Percentiles rank a stretch among this genome's conserved stretches.
These are phyloP conservation scores for Parnassius mnemosyne DNA, from an alignment of 2,888 invertebrate genomes.

Conservation along the genomic window DNA sequence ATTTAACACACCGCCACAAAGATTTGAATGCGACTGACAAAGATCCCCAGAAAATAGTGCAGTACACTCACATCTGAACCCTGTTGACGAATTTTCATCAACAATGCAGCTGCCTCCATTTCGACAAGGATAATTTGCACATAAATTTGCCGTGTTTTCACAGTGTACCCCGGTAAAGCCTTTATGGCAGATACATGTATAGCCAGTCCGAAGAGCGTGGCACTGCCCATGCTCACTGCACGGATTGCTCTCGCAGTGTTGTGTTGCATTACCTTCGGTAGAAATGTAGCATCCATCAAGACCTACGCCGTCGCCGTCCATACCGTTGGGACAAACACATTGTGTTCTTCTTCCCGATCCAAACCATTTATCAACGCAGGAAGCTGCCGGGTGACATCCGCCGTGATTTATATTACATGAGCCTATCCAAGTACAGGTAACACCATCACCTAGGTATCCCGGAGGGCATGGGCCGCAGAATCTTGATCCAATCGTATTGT, in stretches of 20 bases:
- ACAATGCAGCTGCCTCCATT: conserved; percentile 89
- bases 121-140: conserved; percentile 87
- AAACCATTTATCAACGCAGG: conserved; percentile 84
- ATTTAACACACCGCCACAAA: conserved; percentile 66
- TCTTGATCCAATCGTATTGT: conserved; percentile 93
- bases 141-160: conserved; percentile 79
- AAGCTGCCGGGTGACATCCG: conserved; percentile 91
- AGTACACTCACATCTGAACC: conserved; percentile 84
- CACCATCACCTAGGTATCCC: conserved; percentile 93
- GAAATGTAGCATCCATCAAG: conserved; percentile 84
- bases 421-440: conserved; percentile 84
- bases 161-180: conserved; percentile 85
- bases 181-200: conserved; percentile 80
- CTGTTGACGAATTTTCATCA: conserved; percentile 39
- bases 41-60: conserved; percentile 82
- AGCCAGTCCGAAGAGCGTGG: conserved; percentile 61
- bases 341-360: conserved; percentile 79
- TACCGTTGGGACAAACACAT: conserved; percentile 90
- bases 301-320: conserved; percentile 89
- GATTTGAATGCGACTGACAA: conserved; percentile 80
- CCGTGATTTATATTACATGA: conserved; percentile 88
- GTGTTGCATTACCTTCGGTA: conserved; percentile 47
- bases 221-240: conserved; percentile 83
- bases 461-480: conserved; percentile 93
- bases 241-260: conserved; percentile 73